Percentiles rank a stretch among this genome's conserved stretches.
Evolutionary conservation across 2,113 vertebrate genomes (phyloP).

Genomic region (Electrona antarctica): DNA sequence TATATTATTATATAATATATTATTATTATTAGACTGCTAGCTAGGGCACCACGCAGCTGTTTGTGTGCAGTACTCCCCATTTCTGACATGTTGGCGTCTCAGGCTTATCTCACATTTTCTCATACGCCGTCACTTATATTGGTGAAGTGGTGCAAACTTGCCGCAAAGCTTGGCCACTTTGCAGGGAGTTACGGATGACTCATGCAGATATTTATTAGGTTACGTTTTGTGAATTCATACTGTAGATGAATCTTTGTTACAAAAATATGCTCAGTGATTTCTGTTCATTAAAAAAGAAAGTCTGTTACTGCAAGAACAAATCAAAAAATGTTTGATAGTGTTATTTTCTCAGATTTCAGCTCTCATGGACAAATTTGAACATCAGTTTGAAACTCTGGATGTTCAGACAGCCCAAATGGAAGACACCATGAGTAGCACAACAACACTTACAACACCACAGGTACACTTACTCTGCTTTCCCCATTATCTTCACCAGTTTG

Average conservation of each 20-base stretch:
- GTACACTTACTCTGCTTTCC: slow-evolving; percentile 55
- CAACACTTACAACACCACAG: slow-evolving; percentile 94
- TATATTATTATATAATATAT: no score
- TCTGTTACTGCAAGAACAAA: not conserved
- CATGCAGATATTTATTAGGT: no score
- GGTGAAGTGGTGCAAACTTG: no score
- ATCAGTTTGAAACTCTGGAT: slow-evolving; percentile 95
- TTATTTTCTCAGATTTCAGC: slow-evolving; percentile 83
- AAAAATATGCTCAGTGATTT: not conserved
- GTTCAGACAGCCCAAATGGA: slow-evolving; percentile 96
- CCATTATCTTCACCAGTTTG: not conserved
- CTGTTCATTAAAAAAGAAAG: not conserved
- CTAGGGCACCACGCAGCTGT: no score
- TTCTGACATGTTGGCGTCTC: no score
- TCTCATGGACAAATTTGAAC: slow-evolving; percentile 95
- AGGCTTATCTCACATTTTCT: no score
- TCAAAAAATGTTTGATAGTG: not conserved
- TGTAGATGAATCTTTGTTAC: not conserved
- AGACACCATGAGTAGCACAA: slow-evolving; percentile 95
- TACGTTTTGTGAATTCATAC: no score
- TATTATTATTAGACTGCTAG: no score
- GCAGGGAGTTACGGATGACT: no score
- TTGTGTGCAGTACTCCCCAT: no score
- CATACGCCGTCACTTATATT: no score
- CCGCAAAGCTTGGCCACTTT: no score